Conservation (phyloP, 1,140 invertebrate species). For the Himalopsyche phryganea region DNA sequence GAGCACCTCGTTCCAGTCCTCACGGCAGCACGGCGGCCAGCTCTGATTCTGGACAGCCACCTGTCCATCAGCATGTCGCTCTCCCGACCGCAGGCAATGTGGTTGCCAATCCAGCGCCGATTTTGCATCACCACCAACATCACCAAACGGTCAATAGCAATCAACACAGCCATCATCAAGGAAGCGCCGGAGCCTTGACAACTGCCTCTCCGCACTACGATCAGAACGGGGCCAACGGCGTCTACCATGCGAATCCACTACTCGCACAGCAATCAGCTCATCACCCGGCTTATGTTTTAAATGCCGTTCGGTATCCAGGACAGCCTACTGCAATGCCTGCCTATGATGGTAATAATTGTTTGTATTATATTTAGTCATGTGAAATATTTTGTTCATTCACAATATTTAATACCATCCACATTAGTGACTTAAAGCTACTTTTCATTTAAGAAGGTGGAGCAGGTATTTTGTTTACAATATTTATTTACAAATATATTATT, state of each 20-base stretch:
- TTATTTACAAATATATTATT: too few relatives aligned
- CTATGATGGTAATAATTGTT: constrained; percentile 24
- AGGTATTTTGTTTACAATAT: too few relatives aligned
- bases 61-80: background rate
- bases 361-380: too few relatives aligned
- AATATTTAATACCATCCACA: too few relatives aligned
- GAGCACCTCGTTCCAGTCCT: constrained; percentile 13
- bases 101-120: background rate
- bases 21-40: constrained; percentile 21
- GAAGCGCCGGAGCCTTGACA: too few relatives aligned
- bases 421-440: too few relatives aligned
- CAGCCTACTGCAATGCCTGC: constrained; percentile 17
- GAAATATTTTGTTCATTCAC: background rate
- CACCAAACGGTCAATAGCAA: constrained; percentile 1
- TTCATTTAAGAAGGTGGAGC: too few relatives aligned
- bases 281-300: background rate
- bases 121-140: constrained; percentile 3
- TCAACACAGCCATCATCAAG: background rate
- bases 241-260: background rate
- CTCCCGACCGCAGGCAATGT: background rate
- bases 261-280: background rate
- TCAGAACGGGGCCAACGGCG: background rate
- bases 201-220: background rate
- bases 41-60: constrained; percentile 15
- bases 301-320: background rate